A percentile compares a stretch with the other conserved stretches of the same genome.
These are phyloP conservation scores for Myotis findleyi DNA, from an alignment of 2,797 vertebrate genomes.

Conservation along the genomic window DNA sequence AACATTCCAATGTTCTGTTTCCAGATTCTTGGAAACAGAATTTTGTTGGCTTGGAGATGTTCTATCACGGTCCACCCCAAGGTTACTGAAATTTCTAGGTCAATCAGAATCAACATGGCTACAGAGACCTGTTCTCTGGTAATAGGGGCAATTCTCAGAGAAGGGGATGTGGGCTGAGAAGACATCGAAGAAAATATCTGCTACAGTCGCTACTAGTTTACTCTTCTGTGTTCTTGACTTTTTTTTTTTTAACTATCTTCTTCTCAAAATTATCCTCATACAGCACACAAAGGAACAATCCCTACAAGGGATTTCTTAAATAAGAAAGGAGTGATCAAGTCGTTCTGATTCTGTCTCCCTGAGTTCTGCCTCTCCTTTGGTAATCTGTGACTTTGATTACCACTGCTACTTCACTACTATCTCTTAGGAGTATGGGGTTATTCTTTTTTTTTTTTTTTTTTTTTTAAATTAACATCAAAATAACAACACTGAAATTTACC, in stretches of 20 bases:
- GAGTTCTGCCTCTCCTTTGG: conserved; percentile 12
- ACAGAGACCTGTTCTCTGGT: not conserved
- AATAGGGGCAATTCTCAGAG: not conserved
- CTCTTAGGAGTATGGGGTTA: not conserved
- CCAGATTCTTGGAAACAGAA: not conserved
- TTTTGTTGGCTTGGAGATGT: not conserved
- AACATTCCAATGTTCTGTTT: not conserved
- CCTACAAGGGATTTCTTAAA: not conserved
- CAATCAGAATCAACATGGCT: not conserved
- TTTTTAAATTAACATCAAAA: not conserved
- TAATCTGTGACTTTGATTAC: conserved; percentile 2
- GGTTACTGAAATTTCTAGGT: not conserved
- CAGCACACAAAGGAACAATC: not conserved
- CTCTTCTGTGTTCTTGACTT: not conserved
- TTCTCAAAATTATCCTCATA: conserved; percentile 41
- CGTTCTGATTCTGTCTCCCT: not conserved
- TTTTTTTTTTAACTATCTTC: not conserved
- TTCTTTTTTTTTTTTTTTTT: not conserved
- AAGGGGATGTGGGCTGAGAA: not conserved
- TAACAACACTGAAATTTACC: not conserved
- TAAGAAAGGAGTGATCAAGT: not conserved
- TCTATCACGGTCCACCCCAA: not conserved
- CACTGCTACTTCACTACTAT: not conserved
- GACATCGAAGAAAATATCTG: not conserved
- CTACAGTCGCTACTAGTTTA: not conserved